These are phyloP conservation scores for Drosophila virilis DNA, from an alignment of 1,140 invertebrate genomes.

Conservation along the genomic window DNA sequence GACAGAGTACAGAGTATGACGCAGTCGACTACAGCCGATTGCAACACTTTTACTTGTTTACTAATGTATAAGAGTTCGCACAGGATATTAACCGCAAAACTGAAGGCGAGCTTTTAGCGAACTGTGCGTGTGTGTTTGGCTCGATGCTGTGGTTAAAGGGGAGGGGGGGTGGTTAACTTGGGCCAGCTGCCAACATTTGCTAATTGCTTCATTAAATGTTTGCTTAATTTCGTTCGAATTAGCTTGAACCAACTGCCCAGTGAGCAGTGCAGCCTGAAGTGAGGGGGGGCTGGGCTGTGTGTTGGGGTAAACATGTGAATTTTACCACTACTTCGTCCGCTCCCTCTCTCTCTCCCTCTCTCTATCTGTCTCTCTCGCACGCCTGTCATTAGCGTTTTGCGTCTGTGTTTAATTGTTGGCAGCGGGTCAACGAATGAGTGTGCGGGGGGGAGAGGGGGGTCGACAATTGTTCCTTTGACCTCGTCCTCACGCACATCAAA, in stretches of 20 bases:
- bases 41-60: constrained; percentile 15
- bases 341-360: neutral
- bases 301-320: constrained; percentile 13
- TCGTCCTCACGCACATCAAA: neutral
- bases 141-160: neutral
- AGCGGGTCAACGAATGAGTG: constrained; percentile 28
- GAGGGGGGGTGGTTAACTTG: neutral
- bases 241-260: constrained; percentile 51
- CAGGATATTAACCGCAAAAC: constrained; percentile 65
- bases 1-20: neutral
- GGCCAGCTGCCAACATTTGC: constrained; percentile 58
- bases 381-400: constrained; percentile 44
- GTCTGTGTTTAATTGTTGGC: constrained; percentile 50
- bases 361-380: neutral
- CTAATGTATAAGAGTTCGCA: constrained; percentile 54
- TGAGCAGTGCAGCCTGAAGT: neutral
- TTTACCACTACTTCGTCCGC: too few species aligned
- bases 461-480: constrained; percentile 8
- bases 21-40: neutral
- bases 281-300: neutral
- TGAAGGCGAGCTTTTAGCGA: constrained; percentile 23
- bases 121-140: neutral
- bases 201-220: constrained; percentile 83
- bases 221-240: constrained; percentile 82
- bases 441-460: neutral